These are phyloP conservation scores for Otis tarda DNA, from an alignment of 2,113 vertebrate species.

Conservation along the genomic window DNA sequence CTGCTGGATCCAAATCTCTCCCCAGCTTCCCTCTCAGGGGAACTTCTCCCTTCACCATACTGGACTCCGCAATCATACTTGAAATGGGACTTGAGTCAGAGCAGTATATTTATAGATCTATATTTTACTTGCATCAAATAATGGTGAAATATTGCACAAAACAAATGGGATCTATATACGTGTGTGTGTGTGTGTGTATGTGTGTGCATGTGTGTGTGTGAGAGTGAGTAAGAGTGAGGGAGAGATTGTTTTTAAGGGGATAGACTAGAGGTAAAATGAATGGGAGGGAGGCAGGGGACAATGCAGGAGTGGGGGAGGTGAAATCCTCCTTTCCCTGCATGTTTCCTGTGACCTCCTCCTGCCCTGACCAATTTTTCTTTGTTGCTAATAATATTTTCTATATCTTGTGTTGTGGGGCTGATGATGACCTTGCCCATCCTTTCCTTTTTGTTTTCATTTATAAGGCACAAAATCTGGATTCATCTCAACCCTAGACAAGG, in stretches of 20 bases:
- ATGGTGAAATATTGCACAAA: conserved; percentile 67
- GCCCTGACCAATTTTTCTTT: conserved; percentile 33
- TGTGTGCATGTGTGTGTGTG: background rate
- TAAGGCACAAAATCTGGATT: conserved; percentile 37
- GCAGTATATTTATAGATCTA: conserved; percentile 66
- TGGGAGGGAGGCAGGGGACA: background rate
- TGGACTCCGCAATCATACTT: conserved; percentile 68
- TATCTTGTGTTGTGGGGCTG: conserved; percentile 51
- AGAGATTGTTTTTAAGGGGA: conserved; percentile 13
- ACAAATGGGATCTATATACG: conserved; percentile 12
- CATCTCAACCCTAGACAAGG: conserved; percentile 33
- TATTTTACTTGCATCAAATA: conserved; percentile 74
- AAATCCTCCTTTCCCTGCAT: background rate
- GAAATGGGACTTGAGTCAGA: conserved; percentile 71
- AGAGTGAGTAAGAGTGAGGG: background rate
- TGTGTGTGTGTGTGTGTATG: background rate
- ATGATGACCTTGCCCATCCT: conserved; percentile 15
- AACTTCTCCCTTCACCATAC: conserved; percentile 53
- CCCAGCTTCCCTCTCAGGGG: conserved; percentile 54
- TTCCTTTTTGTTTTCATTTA: conserved; percentile 42
- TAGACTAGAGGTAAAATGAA: conserved; percentile 10
- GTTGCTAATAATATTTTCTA: conserved; percentile 60
- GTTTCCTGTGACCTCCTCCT: conserved; percentile 3
- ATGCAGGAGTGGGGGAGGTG: background rate
- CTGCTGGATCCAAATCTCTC: conserved; percentile 54